Conservation (phyloP, 2,797 vertebrate genomes). For the Gephyroberyx darwinii region DNA sequence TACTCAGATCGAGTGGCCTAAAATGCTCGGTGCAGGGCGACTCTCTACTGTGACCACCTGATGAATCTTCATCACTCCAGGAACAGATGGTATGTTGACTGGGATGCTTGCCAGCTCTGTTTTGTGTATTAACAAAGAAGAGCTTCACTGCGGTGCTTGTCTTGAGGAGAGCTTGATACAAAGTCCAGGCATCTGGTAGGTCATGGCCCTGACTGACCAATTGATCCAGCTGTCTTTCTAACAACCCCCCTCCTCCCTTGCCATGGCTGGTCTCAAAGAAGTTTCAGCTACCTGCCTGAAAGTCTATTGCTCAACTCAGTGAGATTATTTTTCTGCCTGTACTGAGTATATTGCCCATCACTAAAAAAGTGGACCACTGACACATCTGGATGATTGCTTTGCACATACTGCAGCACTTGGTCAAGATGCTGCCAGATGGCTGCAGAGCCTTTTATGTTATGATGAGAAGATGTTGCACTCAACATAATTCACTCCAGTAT, state of each 20-base stretch:
- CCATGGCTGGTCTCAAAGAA: conserved; percentile 30
- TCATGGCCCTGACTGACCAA: conserved; percentile 42
- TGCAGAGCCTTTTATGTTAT: conserved; percentile 15
- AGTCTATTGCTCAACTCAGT: conserved; percentile 50
- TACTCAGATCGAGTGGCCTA: background rate
- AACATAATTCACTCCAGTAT: conserved; percentile 20
- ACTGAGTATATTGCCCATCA: conserved; percentile 23
- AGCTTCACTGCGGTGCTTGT: conserved; percentile 24
- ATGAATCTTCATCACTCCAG: conserved; percentile 48
- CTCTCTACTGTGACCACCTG: conserved; percentile 44
- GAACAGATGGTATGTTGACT: conserved; percentile 51
- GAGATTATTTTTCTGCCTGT: conserved; percentile 31
- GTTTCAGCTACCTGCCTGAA: conserved; percentile 41
- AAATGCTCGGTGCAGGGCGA: conserved; percentile 17
- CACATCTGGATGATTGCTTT: conserved; percentile 42
- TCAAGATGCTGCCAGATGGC: conserved; percentile 44
- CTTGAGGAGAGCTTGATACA: conserved; percentile 36
- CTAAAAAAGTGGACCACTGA: conserved; percentile 47
- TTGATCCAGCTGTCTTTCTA: conserved; percentile 48
- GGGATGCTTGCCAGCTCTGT: conserved; percentile 44
- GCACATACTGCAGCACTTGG: conserved; percentile 16
- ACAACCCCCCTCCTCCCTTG: conserved; percentile 19
- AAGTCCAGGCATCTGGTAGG: conserved; percentile 46
- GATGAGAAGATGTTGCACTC: conserved; percentile 21
- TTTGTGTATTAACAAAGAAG: conserved; percentile 38